Evolutionary conservation across 1,140 invertebrate species (phyloP).

Genomic region (Brachionus koreanus): DNA sequence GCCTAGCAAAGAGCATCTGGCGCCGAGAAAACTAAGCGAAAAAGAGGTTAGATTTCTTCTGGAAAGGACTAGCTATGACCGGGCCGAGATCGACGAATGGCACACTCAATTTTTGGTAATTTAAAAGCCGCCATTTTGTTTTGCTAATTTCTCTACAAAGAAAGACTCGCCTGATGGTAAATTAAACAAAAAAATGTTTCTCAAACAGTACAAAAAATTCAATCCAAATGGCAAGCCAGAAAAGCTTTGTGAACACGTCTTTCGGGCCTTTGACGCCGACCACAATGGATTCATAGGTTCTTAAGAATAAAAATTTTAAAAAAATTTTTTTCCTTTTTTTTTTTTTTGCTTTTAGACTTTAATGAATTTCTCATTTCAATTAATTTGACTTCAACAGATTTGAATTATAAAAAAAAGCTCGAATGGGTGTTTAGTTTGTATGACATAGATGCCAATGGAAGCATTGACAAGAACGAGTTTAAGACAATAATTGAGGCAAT

Average conservation of each 20-base stretch:
- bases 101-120: conserved; percentile 16
- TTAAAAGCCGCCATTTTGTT: not conserved
- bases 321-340: not conserved
- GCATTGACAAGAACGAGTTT: not conserved
- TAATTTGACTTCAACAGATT: not conserved
- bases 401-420: conserved; percentile 16
- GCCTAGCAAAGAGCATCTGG: not conserved
- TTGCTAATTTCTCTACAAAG: not conserved
- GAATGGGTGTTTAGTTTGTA: conserved; percentile 40
- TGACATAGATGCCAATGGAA: conserved; percentile 18
- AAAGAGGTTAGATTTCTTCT: not conserved
- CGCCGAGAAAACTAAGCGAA: not conserved
- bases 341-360: not conserved
- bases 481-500: not conserved
- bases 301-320: too few relatives aligned
- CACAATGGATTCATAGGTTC: conserved; percentile 34
- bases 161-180: conserved; percentile 42
- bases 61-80: not conserved
- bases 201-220: not conserved
- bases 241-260: conserved; percentile 31
- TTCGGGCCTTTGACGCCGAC: conserved; percentile 35
- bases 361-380: conserved; percentile 37
- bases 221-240: not conserved
- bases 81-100: not conserved
- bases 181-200: conserved; percentile 40